These are phyloP conservation scores for Rhabditoides inermis DNA, from an alignment of 2,888 invertebrate species.

Conservation along the genomic window DNA sequence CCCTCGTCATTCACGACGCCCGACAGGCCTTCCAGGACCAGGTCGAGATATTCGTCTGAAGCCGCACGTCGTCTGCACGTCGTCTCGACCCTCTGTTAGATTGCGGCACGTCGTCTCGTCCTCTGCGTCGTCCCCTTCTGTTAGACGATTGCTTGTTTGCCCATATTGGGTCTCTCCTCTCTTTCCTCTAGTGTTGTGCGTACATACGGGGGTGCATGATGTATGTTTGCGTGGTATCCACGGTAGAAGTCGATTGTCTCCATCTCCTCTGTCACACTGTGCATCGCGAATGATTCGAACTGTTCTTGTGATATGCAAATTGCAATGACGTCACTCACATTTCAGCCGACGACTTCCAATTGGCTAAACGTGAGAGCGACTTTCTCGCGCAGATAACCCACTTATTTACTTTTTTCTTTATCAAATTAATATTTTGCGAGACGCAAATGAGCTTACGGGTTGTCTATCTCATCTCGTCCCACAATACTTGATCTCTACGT, in stretches of 20 bases:
- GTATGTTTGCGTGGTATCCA: neutral
- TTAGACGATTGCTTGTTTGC: no score
- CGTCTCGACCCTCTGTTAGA: neutral
- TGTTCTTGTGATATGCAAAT: neutral
- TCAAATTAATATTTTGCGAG: no score
- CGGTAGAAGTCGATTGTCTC: neutral
- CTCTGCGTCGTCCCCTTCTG: no score
- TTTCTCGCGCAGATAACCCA: no score
- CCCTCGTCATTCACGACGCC: conserved; percentile 47
- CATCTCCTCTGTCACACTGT: neutral
- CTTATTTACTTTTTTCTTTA: neutral
- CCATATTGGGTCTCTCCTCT: no score
- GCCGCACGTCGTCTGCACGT: neutral
- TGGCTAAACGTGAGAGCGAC: no score
- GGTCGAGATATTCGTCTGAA: conserved; percentile 41
- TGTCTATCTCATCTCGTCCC: neutral
- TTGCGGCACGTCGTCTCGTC: neutral
- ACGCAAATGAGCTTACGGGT: no score
- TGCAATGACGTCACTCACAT: no score
- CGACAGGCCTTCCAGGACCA: conserved; percentile 35
- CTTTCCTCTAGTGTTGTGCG: conserved; percentile 3
- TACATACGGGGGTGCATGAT: neutral
- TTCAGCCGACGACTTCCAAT: no score
- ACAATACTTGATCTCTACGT: no score
- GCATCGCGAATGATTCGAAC: neutral